Evolutionary conservation across 2,888 invertebrate species (phyloP), one percentile per base, ranked within the genome.

Genomic region (Chymomyza fuscimana): DNA sequence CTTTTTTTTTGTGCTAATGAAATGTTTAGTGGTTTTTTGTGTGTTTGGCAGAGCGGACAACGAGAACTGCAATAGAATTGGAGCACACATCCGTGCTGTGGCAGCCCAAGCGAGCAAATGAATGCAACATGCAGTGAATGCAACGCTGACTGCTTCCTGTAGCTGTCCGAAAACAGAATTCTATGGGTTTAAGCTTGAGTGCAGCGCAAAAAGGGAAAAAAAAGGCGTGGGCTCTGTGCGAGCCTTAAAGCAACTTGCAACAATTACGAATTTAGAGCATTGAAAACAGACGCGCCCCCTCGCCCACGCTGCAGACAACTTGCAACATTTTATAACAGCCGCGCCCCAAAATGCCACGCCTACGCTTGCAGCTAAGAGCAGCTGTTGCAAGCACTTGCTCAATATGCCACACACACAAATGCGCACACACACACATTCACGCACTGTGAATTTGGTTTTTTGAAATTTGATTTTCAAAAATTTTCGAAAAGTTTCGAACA

Each of bases 11-110:
- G 36, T 7, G 36, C 36, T 36, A 36, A 36, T 36, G 12, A 46
- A 46, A 46, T 46, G 40, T 46, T 46, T 46, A 46, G 40, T 46
- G 40, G 10, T 12, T 46, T 46, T 46, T 46, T 46, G 40, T 46
- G 10, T 32, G 16, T 25, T 7, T 76, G 63, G 46, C 69, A 56
- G 76, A 60, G 69, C 74, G 52, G 64, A 40, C 64, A 16, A 52
- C 52, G 78, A 54, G 78, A 82, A 80, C 79, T 82, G 80, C 80
- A 80, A 63, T 67, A 67, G 56, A 70, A 71, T 69, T 64, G 75
- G 67, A 76, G 72, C 67, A 32, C 62, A 62, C 62, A 50, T 50
- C 46, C n/a, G 36, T n/a, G 40, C 36, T 32, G 32, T 36, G 36
- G 9, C 36, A 60, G 60, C 40, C 5, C 5, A 15, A 36, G 60